Base-by-base conservation (phyloP, 2,113 vertebrate species). In the Dasypus novemcinctus region DNA sequence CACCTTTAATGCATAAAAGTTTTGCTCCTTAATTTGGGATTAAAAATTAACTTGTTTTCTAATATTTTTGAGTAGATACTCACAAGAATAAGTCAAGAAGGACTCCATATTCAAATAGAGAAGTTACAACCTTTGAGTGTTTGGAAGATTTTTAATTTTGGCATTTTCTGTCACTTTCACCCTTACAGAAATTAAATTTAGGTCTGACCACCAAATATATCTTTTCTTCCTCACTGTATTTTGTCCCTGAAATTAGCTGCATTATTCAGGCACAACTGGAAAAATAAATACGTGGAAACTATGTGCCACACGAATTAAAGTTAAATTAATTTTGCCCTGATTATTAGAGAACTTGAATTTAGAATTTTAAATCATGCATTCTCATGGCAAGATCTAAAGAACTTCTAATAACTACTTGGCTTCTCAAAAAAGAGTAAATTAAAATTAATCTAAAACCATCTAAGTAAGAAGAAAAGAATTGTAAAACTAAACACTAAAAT, bases 321-420 rank as follows among this genome's bases (percentile, higher is more conserved):
- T 46, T 4, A 90, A 96, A 90, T 92, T 68, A 68, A 90, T 64
- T 95, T 96, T 92, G 12, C 91, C 43, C 49, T 95, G 43, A 61
- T 79, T 88, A n/a, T 43, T 87, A 76, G 7, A 93, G 15, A 85
- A 92, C 12, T 81, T 76, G 75, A 68, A 91, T 43, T 91, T 93
- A 95, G 89, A 95, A 79, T 87, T 96, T 96, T 91, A 75, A 71
- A 59, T 49, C 29, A 95, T 57, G 23, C 23, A 81, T 66, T 69
- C 38, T 43, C 75, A 81, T 83, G 36, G 20, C 41, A 93, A 96
- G 71, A 49, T 59, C 38, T 96, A 95, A 93, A 82, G 57, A 95
- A 86, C 7, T 85, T 69, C 15, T 88, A 81, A 46, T 49, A 63
- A 69, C 4, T 80, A 66, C 87, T 75, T 87, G 25, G 7, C 29